Conservation (phyloP, 2,888 invertebrate species). For the Saturnia japonica region DNA sequence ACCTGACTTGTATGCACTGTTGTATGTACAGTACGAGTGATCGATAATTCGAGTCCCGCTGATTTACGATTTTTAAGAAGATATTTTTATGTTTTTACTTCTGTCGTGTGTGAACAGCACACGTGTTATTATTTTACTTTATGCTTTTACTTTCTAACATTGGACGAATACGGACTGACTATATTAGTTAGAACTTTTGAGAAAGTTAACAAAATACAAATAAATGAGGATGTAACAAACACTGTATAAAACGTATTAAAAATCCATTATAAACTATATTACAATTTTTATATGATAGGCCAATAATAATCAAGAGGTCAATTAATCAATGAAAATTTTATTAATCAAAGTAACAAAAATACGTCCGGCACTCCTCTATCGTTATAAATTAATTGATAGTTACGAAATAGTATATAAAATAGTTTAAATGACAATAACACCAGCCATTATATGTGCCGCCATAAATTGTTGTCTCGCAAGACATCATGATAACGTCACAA, state of each 20-base stretch:
- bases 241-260: background rate
- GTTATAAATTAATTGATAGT: slow-evolving; percentile 16
- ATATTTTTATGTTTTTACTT: too few species aligned
- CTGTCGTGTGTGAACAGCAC: too few species aligned
- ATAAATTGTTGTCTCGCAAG: slow-evolving; percentile 58
- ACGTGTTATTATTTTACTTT: background rate
- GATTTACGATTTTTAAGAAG: too few species aligned
- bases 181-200: background rate
- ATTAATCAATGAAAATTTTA: background rate
- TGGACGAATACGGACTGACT: background rate
- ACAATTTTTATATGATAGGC: background rate
- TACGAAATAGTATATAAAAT: slow-evolving; percentile 14
- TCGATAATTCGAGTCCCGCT: too few species aligned
- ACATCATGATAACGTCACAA: slow-evolving; percentile 65
- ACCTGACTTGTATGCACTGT: too few species aligned
- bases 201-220: background rate
- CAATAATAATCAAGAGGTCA: background rate
- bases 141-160: background rate
- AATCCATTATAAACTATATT: background rate
- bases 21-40: too few species aligned
- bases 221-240: background rate
- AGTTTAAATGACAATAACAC: slow-evolving; percentile 39
- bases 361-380: background rate
- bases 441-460: slow-evolving; percentile 47
- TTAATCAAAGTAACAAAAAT: background rate